These are phyloP conservation scores for Desoria tigrina DNA, from an alignment of 2,888 invertebrate genomes.

Conservation along the genomic window DNA sequence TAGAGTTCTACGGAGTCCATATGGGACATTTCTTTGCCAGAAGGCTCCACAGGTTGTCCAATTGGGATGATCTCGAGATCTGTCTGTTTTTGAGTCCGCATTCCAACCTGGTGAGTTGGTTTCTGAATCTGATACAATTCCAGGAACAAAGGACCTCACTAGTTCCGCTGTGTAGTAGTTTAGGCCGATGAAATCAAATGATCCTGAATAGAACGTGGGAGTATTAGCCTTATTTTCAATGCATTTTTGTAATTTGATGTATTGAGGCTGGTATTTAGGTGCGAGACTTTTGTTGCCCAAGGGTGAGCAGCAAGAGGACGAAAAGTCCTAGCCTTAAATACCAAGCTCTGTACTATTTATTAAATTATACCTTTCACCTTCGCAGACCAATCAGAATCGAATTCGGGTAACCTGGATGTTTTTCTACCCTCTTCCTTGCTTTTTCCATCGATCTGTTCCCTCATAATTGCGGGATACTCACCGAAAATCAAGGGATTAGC, in stretches of 20 bases:
- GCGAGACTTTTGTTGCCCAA: too few species aligned
- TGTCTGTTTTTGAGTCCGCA: conserved; percentile 28
- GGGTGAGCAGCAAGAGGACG: too few species aligned
- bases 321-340: too few species aligned
- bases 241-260: too few species aligned
- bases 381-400: conserved; percentile 37
- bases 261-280: neutral
- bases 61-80: conserved; percentile 36
- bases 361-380: conserved; percentile 40
- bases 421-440: conserved; percentile 34
- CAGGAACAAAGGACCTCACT: neutral
- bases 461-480: conserved; percentile 42
- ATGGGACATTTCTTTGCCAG: conserved; percentile 49
- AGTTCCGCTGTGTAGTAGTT: conserved; percentile 44
- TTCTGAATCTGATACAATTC: conserved; percentile 12
- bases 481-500: conserved; percentile 55
- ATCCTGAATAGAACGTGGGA: conserved; percentile 27
- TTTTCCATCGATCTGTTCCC: conserved; percentile 28
- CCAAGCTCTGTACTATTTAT: too few species aligned
- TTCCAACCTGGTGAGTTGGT: conserved; percentile 35
- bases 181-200: conserved; percentile 49
- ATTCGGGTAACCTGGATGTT: conserved; percentile 35
- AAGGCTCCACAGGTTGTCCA: conserved; percentile 35
- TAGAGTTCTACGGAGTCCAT: conserved; percentile 38
- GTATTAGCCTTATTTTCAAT: too few species aligned